Base-by-base conservation (phyloP, 1,140 invertebrate genomes). In the Heliconius nattereri region DNA sequence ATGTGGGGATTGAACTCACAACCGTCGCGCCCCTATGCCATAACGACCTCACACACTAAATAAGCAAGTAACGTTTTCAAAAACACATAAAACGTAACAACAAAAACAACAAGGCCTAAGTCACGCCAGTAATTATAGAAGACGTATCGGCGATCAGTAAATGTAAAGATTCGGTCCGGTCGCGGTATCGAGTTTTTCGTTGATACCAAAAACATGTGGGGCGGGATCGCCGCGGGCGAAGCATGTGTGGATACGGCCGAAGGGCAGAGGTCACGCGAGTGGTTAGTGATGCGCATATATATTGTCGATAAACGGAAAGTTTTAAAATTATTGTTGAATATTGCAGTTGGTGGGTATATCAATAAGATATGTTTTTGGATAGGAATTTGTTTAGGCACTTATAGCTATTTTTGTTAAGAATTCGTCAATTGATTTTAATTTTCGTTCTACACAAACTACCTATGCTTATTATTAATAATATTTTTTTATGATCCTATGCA, bases 261-360 rank as follows among this genome's bases (percentile, higher is more conserved):
- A 92, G 91, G 90, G 87, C 90, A 93, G 86, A 92, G 91, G 90
- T 93, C 91, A 93, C 87, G 87, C 89, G 81, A 88, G 84, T 82
- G 80, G 78, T 60, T 88, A 90, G 89, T 86, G 89, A 86, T 82
- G 83, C 60, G 73, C 49, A 29, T 3, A 3, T 13, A 26, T 23
- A 16, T 11, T 66, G 7, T 66, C 60, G 60, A 66, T 66, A 26
- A 3, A n/a, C 23, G 1, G 3, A 23, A 3, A 60, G 7, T 2
- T 32, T 32, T 1, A 57, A 7, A n/a, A 23, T 23, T 57, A 9
- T 57, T 60, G 8, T n/a, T 60, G 52, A 8, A 45, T 13, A 40
- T 40, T 40, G 0, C 37, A 13, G 11, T 13, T 40, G 37, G 9
- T 49, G 49, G 49, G 16, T 1, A 7, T 19, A 49, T 19, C 19